phyloP scores from a whole-genome alignment of 1,140 invertebrate genomes.

The Drosophila simulans region DNA sequence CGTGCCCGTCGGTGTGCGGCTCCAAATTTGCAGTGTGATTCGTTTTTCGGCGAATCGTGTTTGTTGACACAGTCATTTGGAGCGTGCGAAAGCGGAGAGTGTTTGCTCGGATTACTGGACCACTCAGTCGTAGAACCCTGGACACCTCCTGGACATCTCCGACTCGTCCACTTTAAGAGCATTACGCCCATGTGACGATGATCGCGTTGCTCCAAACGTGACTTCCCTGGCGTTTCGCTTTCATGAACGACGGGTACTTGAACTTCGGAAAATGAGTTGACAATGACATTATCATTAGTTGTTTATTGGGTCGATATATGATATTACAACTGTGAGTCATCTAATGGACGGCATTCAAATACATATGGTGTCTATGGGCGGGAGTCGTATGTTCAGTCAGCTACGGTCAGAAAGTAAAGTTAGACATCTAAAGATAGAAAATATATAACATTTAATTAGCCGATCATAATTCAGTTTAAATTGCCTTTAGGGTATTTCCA shows the following conservation, averaged over 20 bases:
- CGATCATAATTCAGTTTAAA: background rate
- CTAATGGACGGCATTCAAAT: slow-evolving; percentile 14
- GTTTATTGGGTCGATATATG: slow-evolving; percentile 14
- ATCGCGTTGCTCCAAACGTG: slow-evolving; percentile 69
- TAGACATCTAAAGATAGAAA: background rate
- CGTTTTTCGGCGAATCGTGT: slow-evolving; percentile 12
- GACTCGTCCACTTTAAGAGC: background rate
- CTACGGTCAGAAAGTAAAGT: background rate
- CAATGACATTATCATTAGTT: slow-evolving; percentile 23
- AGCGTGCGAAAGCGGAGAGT: slow-evolving; percentile 58
- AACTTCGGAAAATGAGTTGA: slow-evolving; percentile 30
- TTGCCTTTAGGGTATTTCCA: background rate
- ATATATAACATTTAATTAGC: no score
- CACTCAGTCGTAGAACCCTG: background rate
- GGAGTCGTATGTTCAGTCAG: no score
- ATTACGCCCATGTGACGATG: slow-evolving; percentile 37
- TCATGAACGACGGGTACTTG: slow-evolving; percentile 17
- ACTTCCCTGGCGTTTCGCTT: slow-evolving; percentile 47
- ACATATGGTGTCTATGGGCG: background rate
- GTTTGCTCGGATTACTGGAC: slow-evolving; percentile 19
- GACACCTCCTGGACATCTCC: slow-evolving; percentile 1
- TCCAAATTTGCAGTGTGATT: slow-evolving; percentile 23
- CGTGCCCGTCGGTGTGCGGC: slow-evolving; percentile 63
- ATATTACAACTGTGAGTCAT: slow-evolving; percentile 21
- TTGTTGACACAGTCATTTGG: slow-evolving; percentile 48